Evolutionary conservation across 2,888 invertebrate genomes (phyloP).

Genomic region (Bruchidius siliquastri): DNA sequence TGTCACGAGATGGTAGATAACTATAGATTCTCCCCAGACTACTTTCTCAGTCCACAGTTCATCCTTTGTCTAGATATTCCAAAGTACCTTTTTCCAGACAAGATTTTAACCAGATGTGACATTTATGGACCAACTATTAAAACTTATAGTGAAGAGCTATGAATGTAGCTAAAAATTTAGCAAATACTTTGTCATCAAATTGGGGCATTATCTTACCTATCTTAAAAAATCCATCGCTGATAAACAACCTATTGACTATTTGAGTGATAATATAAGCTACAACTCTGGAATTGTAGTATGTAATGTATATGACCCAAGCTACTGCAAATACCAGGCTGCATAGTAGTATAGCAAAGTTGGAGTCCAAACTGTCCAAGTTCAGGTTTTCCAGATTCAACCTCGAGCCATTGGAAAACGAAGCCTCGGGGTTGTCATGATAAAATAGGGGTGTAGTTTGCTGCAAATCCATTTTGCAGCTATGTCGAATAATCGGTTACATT

Average conservation of each 20-base stretch:
- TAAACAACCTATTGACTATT: constrained; percentile 80
- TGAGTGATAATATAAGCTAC: constrained; percentile 87
- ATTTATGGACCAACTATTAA: too few species aligned
- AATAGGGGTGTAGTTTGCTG: constrained; percentile 13
- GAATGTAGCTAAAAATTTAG: too few species aligned
- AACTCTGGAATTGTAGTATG: constrained; percentile 90
- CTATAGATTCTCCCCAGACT: too few species aligned
- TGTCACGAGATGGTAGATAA: too few species aligned
- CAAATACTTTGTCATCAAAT: too few species aligned
- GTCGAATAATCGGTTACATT: background rate
- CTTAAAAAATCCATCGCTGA: constrained; percentile 81
- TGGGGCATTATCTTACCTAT: too few species aligned
- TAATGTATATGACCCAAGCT: constrained; percentile 89
- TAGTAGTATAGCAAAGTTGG: constrained; percentile 70
- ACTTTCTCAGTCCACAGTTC: too few species aligned
- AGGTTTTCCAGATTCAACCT: constrained; percentile 34
- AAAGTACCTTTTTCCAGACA: too few species aligned
- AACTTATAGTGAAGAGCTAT: too few species aligned
- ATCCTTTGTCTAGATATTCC: too few species aligned
- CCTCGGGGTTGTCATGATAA: constrained; percentile 29
- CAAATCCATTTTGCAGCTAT: background rate
- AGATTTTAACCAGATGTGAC: too few species aligned
- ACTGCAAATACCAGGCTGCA: constrained; percentile 79
- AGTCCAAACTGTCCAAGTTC: constrained; percentile 72
- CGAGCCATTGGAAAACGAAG: constrained; percentile 32